Percentiles rank a stretch among this genome's conserved stretches.
phyloP scores from a whole-genome alignment of 2,888 invertebrate genomes.

The Chloromyia formosa region DNA sequence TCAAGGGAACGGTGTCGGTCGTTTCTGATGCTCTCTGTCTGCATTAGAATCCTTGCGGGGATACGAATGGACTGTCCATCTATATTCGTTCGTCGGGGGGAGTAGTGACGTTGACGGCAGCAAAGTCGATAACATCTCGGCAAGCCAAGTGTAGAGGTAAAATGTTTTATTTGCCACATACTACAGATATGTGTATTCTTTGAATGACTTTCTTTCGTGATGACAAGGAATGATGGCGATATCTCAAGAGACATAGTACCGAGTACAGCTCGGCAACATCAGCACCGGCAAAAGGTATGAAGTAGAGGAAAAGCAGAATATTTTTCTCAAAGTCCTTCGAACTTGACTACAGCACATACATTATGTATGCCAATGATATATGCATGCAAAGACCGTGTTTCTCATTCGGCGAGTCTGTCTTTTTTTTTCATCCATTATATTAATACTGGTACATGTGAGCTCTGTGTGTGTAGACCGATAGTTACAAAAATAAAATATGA shows the following conservation, averaged over 20 bases:
- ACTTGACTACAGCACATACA: neutral
- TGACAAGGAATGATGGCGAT: neutral
- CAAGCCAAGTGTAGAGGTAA: neutral
- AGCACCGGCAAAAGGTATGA: slow-evolving; percentile 18
- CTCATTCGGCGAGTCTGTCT: too few relatives aligned
- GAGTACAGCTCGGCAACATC: neutral
- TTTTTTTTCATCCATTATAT: too few relatives aligned
- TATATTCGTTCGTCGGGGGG: neutral
- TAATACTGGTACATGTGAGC: neutral
- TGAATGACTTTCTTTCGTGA: slow-evolving; percentile 34
- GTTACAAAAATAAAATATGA: slow-evolving; percentile 40
- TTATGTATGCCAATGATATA: neutral
- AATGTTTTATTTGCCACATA: slow-evolving; percentile 34
- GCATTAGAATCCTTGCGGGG: neutral
- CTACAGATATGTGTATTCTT: neutral
- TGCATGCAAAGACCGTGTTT: too few relatives aligned
- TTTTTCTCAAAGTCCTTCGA: neutral
- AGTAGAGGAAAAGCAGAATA: neutral
- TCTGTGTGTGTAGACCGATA: neutral
- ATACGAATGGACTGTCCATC: neutral
- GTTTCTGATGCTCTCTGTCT: neutral
- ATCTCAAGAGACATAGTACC: slow-evolving; percentile 14
- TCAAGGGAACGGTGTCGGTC: neutral
- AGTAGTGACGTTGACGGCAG: neutral
- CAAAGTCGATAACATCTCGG: neutral